These are phyloP conservation scores for Drosophila eohydei DNA, from an alignment of 2,888 invertebrate genomes.

Conservation along the genomic window DNA sequence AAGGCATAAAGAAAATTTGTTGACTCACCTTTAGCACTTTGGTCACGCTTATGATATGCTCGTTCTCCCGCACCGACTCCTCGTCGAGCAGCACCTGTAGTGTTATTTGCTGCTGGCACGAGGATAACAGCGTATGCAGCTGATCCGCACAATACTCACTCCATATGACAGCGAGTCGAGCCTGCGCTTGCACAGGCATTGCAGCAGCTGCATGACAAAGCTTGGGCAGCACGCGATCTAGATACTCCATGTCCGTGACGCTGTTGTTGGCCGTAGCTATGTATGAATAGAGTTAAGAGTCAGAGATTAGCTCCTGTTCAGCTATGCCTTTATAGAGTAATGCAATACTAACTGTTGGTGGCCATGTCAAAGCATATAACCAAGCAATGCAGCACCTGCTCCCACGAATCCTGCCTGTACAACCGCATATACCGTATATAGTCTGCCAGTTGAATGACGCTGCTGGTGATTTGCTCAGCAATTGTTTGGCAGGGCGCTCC, in stretches of 20 bases:
- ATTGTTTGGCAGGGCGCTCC: constrained; percentile 67
- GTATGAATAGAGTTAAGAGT: background rate
- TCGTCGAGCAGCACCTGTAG: constrained; percentile 92
- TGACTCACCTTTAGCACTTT: constrained; percentile 92
- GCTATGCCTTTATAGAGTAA: background rate
- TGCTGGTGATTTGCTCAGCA: constrained; percentile 80
- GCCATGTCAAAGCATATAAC: constrained; percentile 93
- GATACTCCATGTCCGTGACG: constrained; percentile 90
- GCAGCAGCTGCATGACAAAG: constrained; percentile 91
- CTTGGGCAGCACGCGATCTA: constrained; percentile 92
- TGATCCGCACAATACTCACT: constrained; percentile 88
- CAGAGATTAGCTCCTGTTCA: background rate
- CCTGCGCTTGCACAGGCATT: constrained; percentile 90
- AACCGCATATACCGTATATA: constrained; percentile 62
- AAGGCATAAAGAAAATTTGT: too few species aligned
- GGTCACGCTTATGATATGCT: constrained; percentile 92
- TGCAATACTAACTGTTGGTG: constrained; percentile 86
- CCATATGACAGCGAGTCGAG: constrained; percentile 92
- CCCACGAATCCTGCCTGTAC: constrained; percentile 72
- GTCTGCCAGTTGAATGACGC: constrained; percentile 72
- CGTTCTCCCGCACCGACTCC: constrained; percentile 93
- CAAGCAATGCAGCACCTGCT: constrained; percentile 85
- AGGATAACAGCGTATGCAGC: constrained; percentile 89
- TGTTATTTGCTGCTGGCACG: constrained; percentile 95
- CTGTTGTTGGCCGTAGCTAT: constrained; percentile 62